These are phyloP conservation scores for Theodoxus fluviatilis DNA, from an alignment of 2,888 invertebrate genomes.

Conservation along the genomic window DNA sequence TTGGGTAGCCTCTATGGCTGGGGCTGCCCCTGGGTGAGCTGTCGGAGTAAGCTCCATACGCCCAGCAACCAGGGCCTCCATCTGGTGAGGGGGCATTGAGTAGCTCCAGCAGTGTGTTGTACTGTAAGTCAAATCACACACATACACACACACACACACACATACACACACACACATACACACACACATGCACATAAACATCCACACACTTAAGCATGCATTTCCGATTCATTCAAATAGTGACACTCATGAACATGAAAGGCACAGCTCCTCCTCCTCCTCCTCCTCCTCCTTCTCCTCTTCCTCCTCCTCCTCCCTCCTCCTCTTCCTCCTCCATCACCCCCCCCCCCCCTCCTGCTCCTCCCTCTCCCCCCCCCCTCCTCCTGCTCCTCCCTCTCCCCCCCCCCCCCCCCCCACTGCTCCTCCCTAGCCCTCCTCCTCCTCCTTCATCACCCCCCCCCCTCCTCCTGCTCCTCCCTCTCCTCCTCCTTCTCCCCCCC, in stretches of 20 bases:
- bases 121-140: too few relatives aligned
- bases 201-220: background rate
- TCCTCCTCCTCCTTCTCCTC: conserved; percentile 2
- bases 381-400: conserved; percentile 1
- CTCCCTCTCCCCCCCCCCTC: conserved; percentile 8
- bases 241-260: background rate
- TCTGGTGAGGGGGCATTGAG: too few relatives aligned
- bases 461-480: background rate
- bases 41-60: too few relatives aligned
- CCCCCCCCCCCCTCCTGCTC: background rate
- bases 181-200: background rate
- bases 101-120: too few relatives aligned
- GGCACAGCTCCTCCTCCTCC: background rate
- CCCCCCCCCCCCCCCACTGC: conserved; percentile 2
- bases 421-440: background rate
- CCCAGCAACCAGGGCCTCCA: too few relatives aligned
- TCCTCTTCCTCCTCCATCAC: background rate
- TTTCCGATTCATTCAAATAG: background rate
- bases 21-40: too few relatives aligned
- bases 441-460: background rate
- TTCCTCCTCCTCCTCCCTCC: background rate
- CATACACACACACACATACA: background rate
- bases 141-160: background rate
- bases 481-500: background rate
- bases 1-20: too few relatives aligned